These are phyloP conservation scores for Tipula vernalis DNA, from an alignment of 2,888 invertebrate genomes.

Conservation along the genomic window DNA sequence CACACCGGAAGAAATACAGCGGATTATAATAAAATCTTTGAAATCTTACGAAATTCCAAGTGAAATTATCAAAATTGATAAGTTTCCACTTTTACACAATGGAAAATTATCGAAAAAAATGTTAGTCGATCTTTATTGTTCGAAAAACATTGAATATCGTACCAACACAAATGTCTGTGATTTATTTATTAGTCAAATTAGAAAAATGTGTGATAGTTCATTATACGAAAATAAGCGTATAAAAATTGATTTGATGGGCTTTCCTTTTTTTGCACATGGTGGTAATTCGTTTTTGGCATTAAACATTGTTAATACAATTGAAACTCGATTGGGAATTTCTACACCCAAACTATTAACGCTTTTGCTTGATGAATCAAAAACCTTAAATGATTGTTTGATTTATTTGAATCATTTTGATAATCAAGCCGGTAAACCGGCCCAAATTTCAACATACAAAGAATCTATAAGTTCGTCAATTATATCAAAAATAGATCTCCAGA, in stretches of 20 bases:
- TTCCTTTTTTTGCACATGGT: conserved; percentile 46
- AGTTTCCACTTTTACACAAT: conserved; percentile 49
- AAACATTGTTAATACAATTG: conserved; percentile 46
- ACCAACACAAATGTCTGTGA: neutral
- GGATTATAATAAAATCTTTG: conserved; percentile 34
- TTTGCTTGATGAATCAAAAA: conserved; percentile 38
- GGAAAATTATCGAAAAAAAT: conserved; percentile 52
- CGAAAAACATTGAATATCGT: conserved; percentile 13
- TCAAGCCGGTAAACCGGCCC: no score
- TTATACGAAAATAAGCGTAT: neutral
- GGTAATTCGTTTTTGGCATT: conserved; percentile 61
- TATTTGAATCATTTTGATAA: neutral
- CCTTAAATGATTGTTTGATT: conserved; percentile 26
- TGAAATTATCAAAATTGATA: conserved; percentile 43
- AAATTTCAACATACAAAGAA: neutral
- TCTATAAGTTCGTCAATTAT: neutral
- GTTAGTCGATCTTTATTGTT: neutral
- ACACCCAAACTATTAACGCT: conserved; percentile 41
- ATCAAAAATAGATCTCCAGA: conserved; percentile 45
- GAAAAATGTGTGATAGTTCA: neutral
- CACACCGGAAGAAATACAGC: neutral
- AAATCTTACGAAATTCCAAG: conserved; percentile 49
- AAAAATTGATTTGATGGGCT: neutral
- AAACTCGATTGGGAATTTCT: conserved; percentile 33
- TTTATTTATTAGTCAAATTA: neutral